Evolutionary conservation across 2,888 invertebrate species (phyloP).

Genomic region (Erannis defoliaria): DNA sequence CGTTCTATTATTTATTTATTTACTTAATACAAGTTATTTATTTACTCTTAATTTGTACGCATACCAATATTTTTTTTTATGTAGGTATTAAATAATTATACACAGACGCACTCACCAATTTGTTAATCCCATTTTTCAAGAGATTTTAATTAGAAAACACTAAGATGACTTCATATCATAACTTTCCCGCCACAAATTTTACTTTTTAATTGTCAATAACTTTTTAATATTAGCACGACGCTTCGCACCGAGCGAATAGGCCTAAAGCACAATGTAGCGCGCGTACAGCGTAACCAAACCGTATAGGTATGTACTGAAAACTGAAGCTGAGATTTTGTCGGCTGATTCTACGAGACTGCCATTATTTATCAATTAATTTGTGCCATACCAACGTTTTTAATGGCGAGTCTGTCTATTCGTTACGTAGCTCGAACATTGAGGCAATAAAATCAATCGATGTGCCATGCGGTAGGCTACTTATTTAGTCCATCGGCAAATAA

Average conservation of each 20-base stretch:
- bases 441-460: slow-evolving; percentile 44
- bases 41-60: too few relatives aligned
- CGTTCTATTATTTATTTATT: too few relatives aligned
- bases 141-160: slow-evolving; percentile 21
- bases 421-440: slow-evolving; percentile 32
- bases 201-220: slow-evolving; percentile 14
- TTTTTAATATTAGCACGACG: slow-evolving; percentile 34
- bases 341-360: slow-evolving; percentile 43
- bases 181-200: slow-evolving; percentile 29
- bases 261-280: slow-evolving; percentile 9
- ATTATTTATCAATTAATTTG: slow-evolving; percentile 77
- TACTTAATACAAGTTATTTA: too few relatives aligned
- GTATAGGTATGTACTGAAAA: slow-evolving; percentile 53
- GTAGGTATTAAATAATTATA: too few relatives aligned
- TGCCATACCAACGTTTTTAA: slow-evolving; percentile 62
- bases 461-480: slow-evolving; percentile 11
- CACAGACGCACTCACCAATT: slow-evolving; percentile 39
- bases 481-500: slow-evolving; percentile 44
- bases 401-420: slow-evolving; percentile 33
- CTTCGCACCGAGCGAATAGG: slow-evolving; percentile 19
- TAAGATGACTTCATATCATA: slow-evolving; percentile 36
- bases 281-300: slow-evolving; percentile 23
- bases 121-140: slow-evolving; percentile 30
- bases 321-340: slow-evolving; percentile 63
- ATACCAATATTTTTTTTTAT: too few relatives aligned